Evolutionary conservation across 2,797 vertebrate species (phyloP).

Genomic region (Meda fulgida): DNA sequence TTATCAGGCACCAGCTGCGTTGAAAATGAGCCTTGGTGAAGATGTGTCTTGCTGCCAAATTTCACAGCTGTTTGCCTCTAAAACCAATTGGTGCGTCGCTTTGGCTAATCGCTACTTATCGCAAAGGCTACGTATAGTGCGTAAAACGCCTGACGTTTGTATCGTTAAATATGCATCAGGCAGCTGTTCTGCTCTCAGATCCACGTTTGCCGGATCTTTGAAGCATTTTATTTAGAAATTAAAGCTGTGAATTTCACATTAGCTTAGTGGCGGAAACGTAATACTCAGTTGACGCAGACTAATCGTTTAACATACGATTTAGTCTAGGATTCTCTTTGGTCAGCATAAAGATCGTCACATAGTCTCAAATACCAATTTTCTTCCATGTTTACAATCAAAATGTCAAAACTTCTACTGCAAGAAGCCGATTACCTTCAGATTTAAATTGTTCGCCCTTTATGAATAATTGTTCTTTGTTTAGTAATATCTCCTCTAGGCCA

Average conservation of each 20-base stretch:
- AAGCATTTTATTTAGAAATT: conserved; percentile 24
- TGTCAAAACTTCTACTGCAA: neutral
- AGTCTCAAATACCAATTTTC: neutral
- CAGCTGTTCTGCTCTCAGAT: conserved; percentile 30
- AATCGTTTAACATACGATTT: neutral
- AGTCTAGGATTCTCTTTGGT: neutral
- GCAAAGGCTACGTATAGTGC: neutral
- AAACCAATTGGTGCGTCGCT: conserved; percentile 18
- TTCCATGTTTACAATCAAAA: neutral
- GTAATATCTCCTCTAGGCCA: neutral
- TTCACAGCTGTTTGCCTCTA: conserved; percentile 36
- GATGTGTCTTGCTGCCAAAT: conserved; percentile 41
- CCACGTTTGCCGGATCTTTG: neutral
- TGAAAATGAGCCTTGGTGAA: conserved; percentile 27
- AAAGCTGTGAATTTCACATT: conserved; percentile 39
- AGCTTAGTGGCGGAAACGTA: neutral
- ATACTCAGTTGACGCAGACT: neutral
- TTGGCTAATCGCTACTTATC: conserved; percentile 33
- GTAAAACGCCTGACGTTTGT: conserved; percentile 1
- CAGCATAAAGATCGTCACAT: conserved; percentile 3
- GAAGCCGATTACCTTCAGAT: neutral
- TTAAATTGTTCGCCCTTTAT: neutral
- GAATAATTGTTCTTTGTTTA: no score
- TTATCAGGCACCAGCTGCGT: conserved; percentile 35
- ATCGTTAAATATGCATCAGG: conserved; percentile 27